Evolutionary conservation across 2,797 vertebrate genomes (phyloP), one percentile per base, ranked within the genome.

Genomic region (Amblyopsis hoosieri): DNA sequence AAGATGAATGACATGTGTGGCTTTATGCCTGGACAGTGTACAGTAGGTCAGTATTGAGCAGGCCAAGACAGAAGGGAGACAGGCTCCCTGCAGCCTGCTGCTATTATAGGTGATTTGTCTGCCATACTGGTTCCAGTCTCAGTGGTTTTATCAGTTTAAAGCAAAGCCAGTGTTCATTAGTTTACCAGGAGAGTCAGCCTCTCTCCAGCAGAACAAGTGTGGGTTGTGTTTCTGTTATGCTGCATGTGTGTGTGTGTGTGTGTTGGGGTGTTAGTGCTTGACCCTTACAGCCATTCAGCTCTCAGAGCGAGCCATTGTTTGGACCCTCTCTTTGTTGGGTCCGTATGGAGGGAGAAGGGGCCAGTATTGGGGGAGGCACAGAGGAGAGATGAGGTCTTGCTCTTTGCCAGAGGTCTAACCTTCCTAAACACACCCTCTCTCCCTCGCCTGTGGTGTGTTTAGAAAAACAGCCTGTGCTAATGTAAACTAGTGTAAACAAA

Each of bases 191-290:
- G 87, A 86, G 85, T 92, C 88, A 87, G 85, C 81, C 84, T 94
- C 90, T 90, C 89, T 89, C 86, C 84, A 88, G 85, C 76, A 90
- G 92, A 93, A 93, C 91, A 94, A 94, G 91, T 89, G 89, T 86
- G 90, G 82, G 84, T 90, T 91, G 88, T 91, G 85, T 93, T 90
- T 86, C 86, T 92, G 82, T 93, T 90, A 89, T 84, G 85, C 85
- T 69, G 72, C 80, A 72, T 67, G 58, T 19, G 51, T 42, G 37
- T 42, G 15, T 12, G 4, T 48, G 85, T 93, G 90, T 85, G 85
- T 92, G 82, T 93, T 89, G 88, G 85, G 84, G 84, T 79, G 89
- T 90, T 90, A 92, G 86, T 90, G 90, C 90, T 91, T 94, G 87
- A 93, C 90, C 89, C 78, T 82, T 83, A 80, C 91, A 89, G 88